Conservation (phyloP, 1,140 invertebrate species). For the Drosophila nasuta region DNA sequence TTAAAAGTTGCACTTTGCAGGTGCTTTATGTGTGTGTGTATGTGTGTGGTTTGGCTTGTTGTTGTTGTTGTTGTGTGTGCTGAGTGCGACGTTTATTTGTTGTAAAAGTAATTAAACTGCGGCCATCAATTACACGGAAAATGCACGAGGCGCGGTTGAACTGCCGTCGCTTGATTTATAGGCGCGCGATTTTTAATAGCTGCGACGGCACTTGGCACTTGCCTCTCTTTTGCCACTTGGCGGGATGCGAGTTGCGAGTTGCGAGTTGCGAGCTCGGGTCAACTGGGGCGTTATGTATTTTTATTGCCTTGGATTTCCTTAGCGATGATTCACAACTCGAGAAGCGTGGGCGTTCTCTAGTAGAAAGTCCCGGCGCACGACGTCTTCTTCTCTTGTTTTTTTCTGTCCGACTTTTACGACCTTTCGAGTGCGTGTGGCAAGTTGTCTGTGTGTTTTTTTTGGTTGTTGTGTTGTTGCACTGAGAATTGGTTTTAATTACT, state of each 20-base stretch:
- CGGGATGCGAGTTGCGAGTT: slow-evolving; percentile 26
- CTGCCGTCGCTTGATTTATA: slow-evolving; percentile 77
- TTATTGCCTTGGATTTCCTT: slow-evolving; percentile 45
- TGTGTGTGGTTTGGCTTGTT: slow-evolving; percentile 64
- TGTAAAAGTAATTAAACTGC: slow-evolving; percentile 79
- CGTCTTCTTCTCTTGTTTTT: slow-evolving; percentile 16
- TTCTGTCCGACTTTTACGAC: slow-evolving; percentile 33
- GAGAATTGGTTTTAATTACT: slow-evolving; percentile 75
- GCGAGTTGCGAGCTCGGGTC: slow-evolving; percentile 25
- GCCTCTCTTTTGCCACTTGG: slow-evolving; percentile 34
- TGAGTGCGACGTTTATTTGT: slow-evolving; percentile 70
- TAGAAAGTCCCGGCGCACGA: slow-evolving; percentile 36
- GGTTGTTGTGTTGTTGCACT: slow-evolving; percentile 8
- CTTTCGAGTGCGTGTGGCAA: slow-evolving; percentile 48
- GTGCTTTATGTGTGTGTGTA: slow-evolving; percentile 28
- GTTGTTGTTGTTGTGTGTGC: slow-evolving; percentile 23
- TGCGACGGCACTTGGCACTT: slow-evolving; percentile 63
- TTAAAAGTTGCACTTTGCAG: slow-evolving; percentile 64
- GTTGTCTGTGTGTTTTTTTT: slow-evolving; percentile 14
- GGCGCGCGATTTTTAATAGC: slow-evolving; percentile 72
- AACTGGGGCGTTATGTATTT: slow-evolving; percentile 45
- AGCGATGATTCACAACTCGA: slow-evolving; percentile 43
- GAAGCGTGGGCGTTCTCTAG: slow-evolving; percentile 20
- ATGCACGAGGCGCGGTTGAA: slow-evolving; percentile 54
- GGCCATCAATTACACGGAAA: slow-evolving; percentile 78